phyloP scores from a whole-genome alignment of 2,888 invertebrate genomes.

The Drymonia ruficornis region DNA sequence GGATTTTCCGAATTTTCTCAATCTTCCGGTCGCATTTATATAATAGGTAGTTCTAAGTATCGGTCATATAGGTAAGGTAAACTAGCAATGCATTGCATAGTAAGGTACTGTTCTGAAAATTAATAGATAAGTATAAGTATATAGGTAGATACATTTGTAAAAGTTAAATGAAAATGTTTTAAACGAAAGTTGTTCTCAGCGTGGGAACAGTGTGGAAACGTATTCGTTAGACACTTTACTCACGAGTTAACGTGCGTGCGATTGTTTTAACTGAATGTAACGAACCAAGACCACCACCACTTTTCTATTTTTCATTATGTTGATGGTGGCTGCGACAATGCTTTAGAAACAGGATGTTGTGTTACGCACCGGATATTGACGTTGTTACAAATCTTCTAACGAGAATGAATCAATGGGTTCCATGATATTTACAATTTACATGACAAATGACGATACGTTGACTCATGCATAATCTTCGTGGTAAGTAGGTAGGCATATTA shows the following conservation, averaged over 20 bases:
- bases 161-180: too few species aligned
- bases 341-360: slow-evolving; percentile 13
- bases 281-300: background rate
- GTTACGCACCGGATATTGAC: slow-evolving; percentile 44
- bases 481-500: slow-evolving; percentile 17
- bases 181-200: too few species aligned
- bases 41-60: too few species aligned
- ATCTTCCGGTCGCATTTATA: too few species aligned
- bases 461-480: slow-evolving; percentile 30
- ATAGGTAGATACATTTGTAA: too few species aligned
- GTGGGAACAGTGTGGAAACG: too few species aligned
- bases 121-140: too few species aligned
- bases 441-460: slow-evolving; percentile 37
- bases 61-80: too few species aligned
- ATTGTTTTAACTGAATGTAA: background rate
- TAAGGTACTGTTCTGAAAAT: too few species aligned
- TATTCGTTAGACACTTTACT: too few species aligned
- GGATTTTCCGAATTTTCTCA: too few species aligned
- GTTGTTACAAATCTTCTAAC: slow-evolving; percentile 31
- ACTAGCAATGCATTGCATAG: too few species aligned
- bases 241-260: background rate
- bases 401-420: slow-evolving; percentile 46
- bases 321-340: background rate
- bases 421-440: slow-evolving; percentile 29
- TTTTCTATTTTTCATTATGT: background rate